Evolutionary conservation across 2,113 vertebrate genomes (phyloP), one percentile per base, ranked within the genome.

Genomic region (Synchiropus splendidus): DNA sequence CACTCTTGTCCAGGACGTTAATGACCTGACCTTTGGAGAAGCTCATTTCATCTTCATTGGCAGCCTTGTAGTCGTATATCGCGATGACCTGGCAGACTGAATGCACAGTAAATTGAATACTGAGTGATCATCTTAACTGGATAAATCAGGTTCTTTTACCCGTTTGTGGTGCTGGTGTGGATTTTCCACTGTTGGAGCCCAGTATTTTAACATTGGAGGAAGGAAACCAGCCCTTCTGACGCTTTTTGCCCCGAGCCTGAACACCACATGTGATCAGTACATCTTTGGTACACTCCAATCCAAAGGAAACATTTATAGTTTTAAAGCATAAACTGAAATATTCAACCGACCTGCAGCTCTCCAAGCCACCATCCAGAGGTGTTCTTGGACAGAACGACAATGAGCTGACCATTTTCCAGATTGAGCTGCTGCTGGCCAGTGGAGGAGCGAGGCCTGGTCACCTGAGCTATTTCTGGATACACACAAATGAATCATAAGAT

Each of bases 221-320:
- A 67, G 90, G 92, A 61, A 98, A 98, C 95, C 92, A 97, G 61
- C 93, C 95, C 49, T 96, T 98, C 73, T 96, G 92, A 16, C 93
- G 86, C 52, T 92, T 98, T 76, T 93, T 97, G 2, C 94, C 93
- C 72, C 94, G 89, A 11, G 92, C 95, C 95, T 98, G 40, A 1
- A 8, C 4, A 27, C 21, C 2, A 9, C 8, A 10, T 9, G 17
- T 17, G 11, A 17, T 35, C 5, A 35, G 6, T 3, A 35, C 12
- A 27, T 27, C 21, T 27, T 27, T 27, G 21, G 4, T 27, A 27
- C 21, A 27, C 8, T 5, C 8, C 8, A 27, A 27, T 27, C n/a
- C n/a, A n/a, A n/a, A n/a, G n/a, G n/a, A n/a, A n/a, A n/a, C n/a
- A n/a, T n/a, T n/a, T n/a, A n/a, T n/a, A n/a, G n/a, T 27, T 27